Base-by-base conservation (phyloP, 2,113 vertebrate genomes). In the Catharus minimus region DNA sequence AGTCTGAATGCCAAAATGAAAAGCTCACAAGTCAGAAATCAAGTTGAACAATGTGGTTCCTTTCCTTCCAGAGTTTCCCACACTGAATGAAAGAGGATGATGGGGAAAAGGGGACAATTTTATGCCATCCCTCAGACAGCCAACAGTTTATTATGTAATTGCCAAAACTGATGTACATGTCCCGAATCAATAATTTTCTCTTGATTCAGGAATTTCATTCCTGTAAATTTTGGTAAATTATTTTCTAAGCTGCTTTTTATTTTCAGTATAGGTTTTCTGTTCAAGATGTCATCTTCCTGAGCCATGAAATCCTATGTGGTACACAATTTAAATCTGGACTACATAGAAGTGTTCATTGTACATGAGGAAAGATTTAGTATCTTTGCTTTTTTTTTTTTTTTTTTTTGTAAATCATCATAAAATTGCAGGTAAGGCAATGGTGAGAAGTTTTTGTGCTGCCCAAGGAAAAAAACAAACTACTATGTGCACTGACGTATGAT, bases 71-170 rank as follows among this genome's bases (percentile, higher is more conserved):
- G 81, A 67, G 13, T 10, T 15, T 74, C 11, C 23, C 28, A 58
- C 20, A 44, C 4, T 21, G 24, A 71, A 66, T 26, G 5, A 16
- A 61, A 76, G 1, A 2, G 5, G 8, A 23, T 0, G 0, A 1
- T 1, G 5, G 3, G 9, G 7, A 15, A 38, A 39, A 7, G 7
- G 5, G 15, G 15, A 65, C 39, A 60, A n/a, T 64, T 77, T 69
- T 47, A 77, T 23, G 15, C 5, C 23, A 15, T 8, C 9, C 15
- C 9, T 65, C 26, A n/a, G 22, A 27, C 2, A 50, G 28, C 17
- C 10, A 76, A 52, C 5, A 67, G 28, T 30, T 65, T 69, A 44
- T 19, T 68, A 46, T n/a, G 20, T n/a, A 75, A 52, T 3, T 55
- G 30, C 7, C 16, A 71, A 71, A 86, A 61, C 0, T n/a, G 15